Percentiles rank a stretch among this genome's conserved stretches.
These are phyloP conservation scores for Archivesica marissinica DNA, from an alignment of 1,140 invertebrate genomes.

Conservation along the genomic window DNA sequence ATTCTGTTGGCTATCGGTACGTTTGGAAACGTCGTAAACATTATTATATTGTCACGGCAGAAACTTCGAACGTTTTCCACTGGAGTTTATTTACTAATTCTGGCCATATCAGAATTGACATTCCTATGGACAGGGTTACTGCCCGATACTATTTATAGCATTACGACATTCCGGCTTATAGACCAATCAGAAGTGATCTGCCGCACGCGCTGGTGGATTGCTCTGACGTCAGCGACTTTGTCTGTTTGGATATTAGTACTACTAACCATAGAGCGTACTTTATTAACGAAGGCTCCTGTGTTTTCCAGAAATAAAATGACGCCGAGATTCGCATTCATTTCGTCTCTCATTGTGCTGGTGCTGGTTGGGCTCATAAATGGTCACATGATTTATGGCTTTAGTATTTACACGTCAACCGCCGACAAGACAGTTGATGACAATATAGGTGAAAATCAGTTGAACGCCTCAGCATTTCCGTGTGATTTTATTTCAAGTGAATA, in stretches of 20 bases:
- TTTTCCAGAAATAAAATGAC: not conserved
- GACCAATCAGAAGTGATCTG: not conserved
- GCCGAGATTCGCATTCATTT: no score
- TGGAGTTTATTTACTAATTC: not conserved
- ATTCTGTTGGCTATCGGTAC: not conserved
- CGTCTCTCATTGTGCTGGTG: not conserved
- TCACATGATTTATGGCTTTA: not conserved
- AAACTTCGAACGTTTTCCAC: conserved; percentile 6
- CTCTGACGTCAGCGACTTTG: not conserved
- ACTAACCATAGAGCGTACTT: conserved; percentile 1
- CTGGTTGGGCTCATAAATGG: not conserved
- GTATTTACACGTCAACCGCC: not conserved
- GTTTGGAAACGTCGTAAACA: conserved; percentile 16
- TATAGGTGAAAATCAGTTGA: not conserved
- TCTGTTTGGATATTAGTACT: conserved; percentile 35
- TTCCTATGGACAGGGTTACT: not conserved
- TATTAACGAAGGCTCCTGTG: conserved; percentile 8
- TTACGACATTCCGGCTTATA: not conserved
- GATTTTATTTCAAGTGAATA: not conserved
- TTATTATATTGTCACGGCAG: conserved; percentile 9
- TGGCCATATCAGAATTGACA: not conserved
- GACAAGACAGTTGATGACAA: not conserved
- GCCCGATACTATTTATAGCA: not conserved
- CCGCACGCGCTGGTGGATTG: not conserved
- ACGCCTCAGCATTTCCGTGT: not conserved